Evolutionary conservation across 2,797 vertebrate species (phyloP), one percentile per base, ranked within the genome.

Genomic region (Eleutherodactylus coqui): DNA sequence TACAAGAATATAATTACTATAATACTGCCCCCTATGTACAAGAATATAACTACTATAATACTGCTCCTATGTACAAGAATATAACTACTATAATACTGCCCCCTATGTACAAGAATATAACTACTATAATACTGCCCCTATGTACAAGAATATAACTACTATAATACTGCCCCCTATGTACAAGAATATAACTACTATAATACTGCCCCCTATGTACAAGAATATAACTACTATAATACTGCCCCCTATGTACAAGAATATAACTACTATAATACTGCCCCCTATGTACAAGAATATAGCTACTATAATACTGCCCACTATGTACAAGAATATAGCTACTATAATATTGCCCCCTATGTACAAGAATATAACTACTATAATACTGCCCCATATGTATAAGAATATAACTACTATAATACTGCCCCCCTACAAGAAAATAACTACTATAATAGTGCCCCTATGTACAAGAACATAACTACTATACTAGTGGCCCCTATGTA

Each of bases 161-260:
- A 58, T 58, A n/a, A 58, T 58, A 58, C 53, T 58, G 53, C 24
- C 24, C n/a, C 53, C 53, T 58, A 58, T 58, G 24, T 58, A 58
- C 53, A 58, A n/a, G 53, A 58, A 58, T 58, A 58, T 58, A 58
- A 58, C 53, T 58, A 58, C 53, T 58, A 58, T 58, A n/a, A 58
- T 58, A 58, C 53, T 58, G 24, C n/a, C 16, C n/a, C 27, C 58
- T 64, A 34, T 64, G 5, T 64, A 17, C 60, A 64, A 34, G 60
- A 64, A 32, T 64, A 64, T 64, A 64, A 64, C 60, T 64, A 64
- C 60, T 64, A 64, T 64, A 64, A 64, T 64, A 64, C 60, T 64
- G 27, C 58, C 5, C n/a, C 27, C 58, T 62, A 32, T 62, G 13
- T 62, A 62, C 58, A 62, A 16, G 58, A 62, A 62, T 62, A 62